These are phyloP conservation scores for Platycnemis pennipes DNA, from an alignment of 2,888 invertebrate genomes.

Conservation along the genomic window DNA sequence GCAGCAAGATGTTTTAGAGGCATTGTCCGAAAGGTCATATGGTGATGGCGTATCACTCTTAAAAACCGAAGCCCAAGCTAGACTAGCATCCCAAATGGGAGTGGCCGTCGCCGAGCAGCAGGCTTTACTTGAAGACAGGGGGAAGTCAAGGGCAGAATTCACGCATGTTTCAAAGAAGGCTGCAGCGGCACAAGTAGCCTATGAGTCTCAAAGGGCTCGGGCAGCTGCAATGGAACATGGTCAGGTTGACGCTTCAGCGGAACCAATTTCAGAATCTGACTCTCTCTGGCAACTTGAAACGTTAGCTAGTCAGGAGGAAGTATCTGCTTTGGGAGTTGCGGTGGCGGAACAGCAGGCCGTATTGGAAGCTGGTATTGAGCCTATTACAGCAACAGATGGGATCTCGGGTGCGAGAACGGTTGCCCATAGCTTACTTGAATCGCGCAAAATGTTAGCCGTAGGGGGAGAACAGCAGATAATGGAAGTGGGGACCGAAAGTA, in stretches of 20 bases:
- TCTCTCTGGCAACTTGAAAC: constrained; percentile 58
- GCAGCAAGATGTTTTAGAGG: constrained; percentile 48
- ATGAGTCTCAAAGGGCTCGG: constrained; percentile 34
- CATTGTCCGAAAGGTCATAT: not conserved
- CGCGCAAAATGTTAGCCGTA: constrained; percentile 76
- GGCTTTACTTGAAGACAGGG: constrained; percentile 12
- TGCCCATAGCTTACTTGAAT: constrained; percentile 79
- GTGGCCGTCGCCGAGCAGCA: constrained; percentile 41
- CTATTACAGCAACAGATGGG: constrained; percentile 23
- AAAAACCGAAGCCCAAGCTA: constrained; percentile 12
- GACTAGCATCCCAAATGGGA: constrained; percentile 45
- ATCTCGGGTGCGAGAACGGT: constrained; percentile 75
- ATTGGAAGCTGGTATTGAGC: constrained; percentile 52
- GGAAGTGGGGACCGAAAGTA: constrained; percentile 73
- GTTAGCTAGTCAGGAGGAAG: constrained; percentile 46
- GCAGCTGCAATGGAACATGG: constrained; percentile 35
- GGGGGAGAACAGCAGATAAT: constrained; percentile 68
- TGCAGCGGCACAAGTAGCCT: constrained; percentile 20
- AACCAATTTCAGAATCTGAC: constrained; percentile 49
- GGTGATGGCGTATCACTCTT: not conserved
- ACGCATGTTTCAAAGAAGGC: constrained; percentile 46
- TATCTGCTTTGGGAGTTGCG: constrained; percentile 31
- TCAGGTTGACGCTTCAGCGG: not conserved
- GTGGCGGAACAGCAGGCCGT: constrained; percentile 62
- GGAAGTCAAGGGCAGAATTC: constrained; percentile 5